phyloP scores from a whole-genome alignment of 2,888 invertebrate genomes.

The Philhelius pedissequus region DNA sequence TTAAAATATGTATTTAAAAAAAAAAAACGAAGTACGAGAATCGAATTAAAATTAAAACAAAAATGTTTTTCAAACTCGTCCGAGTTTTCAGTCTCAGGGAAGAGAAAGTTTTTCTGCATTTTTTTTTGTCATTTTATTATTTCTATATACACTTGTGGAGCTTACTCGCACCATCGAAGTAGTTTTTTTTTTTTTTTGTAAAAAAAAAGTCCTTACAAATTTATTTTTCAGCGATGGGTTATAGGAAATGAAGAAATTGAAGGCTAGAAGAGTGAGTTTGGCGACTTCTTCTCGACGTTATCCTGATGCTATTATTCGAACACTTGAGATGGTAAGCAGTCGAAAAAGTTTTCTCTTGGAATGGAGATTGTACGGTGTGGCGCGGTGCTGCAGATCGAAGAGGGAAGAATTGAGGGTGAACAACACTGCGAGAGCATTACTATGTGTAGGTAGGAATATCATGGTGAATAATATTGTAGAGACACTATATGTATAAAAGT shows the following conservation, averaged over 20 bases:
- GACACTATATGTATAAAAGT: no score
- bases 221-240: background rate
- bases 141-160: slow-evolving; percentile 20
- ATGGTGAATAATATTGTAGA: background rate
- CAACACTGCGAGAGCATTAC: background rate
- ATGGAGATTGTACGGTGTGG: background rate
- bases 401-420: background rate
- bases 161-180: background rate
- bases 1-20: background rate
- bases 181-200: slow-evolving; percentile 5
- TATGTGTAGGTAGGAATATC: background rate
- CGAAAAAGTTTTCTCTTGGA: slow-evolving; percentile 13
- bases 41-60: slow-evolving; percentile 56
- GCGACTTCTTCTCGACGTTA: slow-evolving; percentile 54
- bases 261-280: slow-evolving; percentile 22
- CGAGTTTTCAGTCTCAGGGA: background rate
- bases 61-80: slow-evolving; percentile 15
- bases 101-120: background rate
- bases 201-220: slow-evolving; percentile 14
- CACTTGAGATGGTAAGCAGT: slow-evolving; percentile 62
- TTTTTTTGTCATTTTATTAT: background rate
- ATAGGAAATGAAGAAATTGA: background rate
- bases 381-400: no score
- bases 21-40: background rate
- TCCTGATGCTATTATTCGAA: slow-evolving; percentile 58